Evolutionary conservation across 2,113 vertebrate genomes (phyloP), one percentile per base, ranked within the genome.

Genomic region (Columba janthina): DNA sequence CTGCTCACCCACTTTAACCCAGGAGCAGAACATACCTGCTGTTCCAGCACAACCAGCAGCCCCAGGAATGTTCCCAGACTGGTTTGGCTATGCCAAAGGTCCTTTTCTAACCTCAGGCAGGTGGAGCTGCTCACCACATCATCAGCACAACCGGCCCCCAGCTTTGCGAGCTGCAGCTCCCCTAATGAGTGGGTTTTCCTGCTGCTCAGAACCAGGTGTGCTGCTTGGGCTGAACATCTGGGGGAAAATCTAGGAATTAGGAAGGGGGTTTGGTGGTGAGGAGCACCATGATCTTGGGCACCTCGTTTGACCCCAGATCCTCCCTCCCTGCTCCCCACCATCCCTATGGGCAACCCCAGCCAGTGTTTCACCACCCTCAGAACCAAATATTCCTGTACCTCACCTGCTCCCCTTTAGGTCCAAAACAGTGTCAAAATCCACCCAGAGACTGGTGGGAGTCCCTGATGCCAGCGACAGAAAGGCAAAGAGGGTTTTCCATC

Each of bases 1-100:
- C 7, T 24, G 48, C 46, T 72, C 38, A 12, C 25, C 70, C 16
- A 25, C 61, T 51, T 31, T 11, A 21, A n/a, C 14, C 29, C 8
- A 1, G 8, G 4, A 3, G 2, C 34, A 25, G 58, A 5, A 2
- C 4, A 0, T 1, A 4, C 3, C 54, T 2, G 5, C 76, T 15
- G 17, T 4, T 29, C 76, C 93, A 83, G 66, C 4, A 17, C 12
- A 5, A n/a, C 28, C 79, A 75, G 56, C 5, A 58, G 10, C 42
- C 13, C 26, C 56, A 20, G 25, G 3, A 31, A 5, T 2, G 31
- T 2, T 18, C 61, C 72, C 73, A 34, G 29, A 12, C 58, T 67
- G 73, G 31, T 51, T 46, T 86, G 13, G 4, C 36, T 42, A 36
- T 42, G 51, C 32, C 21, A 2, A 22, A 79, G 26, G 38, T 74